Base-by-base conservation (phyloP, 2,888 invertebrate genomes). In the Chrysodeixis includens region DNA sequence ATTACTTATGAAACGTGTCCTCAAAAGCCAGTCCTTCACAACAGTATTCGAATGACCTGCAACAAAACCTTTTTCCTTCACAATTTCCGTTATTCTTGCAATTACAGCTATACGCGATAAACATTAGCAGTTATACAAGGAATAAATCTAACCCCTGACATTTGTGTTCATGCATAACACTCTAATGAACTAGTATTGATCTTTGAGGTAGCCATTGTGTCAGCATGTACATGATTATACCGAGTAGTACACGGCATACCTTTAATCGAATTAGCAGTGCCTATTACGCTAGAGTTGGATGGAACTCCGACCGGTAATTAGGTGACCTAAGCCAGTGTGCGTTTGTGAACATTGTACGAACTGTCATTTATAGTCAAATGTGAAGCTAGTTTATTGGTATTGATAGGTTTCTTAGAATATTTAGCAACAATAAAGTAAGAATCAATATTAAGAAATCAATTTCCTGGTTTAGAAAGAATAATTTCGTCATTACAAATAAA, bases 241-340 rank as follows among this genome's bases (percentile, higher is more conserved):
- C 56, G 59, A 44, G 62, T 54, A 54, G 62, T 35, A 59, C 59
- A 64, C 56, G 49, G 56, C 62, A 79, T 83, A 81, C 76, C 76
- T 81, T 79, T 86, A 87, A 87, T 86, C 85, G 79, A 86, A 83
- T 87, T 85, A 87, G 74, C 73, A 67, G 70, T 68, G 77, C 77
- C 77, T 78, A 70, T 76, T 79, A 71, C 64, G 69, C 71, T 65
- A 69, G 76, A 74, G 62, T 77, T 56, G 65, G 69, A 79, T 79
- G 70, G 79, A 74, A 73, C 78, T 79, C 67, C 73, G 76, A 81
- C 80, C 40, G 84, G 86, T 86, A 87, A 88, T 85, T 83, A 84
- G 78, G 70, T 62, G 69, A 71, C 76, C 74, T 80, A 83, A 80
- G 76, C 71, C 74, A 49, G 53, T 32, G 58, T 46, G 18, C 51